These are phyloP conservation scores for Drosophila greeni DNA, from an alignment of 2,888 invertebrate genomes.

Conservation along the genomic window DNA sequence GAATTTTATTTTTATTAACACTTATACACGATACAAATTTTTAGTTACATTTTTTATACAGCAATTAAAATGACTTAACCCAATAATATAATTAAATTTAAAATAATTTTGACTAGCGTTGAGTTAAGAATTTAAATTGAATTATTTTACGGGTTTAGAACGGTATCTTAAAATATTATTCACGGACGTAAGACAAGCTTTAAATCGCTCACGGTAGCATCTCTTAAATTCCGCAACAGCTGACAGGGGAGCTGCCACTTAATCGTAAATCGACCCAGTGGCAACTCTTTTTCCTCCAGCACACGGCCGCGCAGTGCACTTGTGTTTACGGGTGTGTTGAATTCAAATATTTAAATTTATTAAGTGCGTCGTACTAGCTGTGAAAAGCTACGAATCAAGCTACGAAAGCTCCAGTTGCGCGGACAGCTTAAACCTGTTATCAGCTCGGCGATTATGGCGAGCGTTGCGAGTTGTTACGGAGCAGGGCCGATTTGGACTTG, in stretches of 20 bases:
- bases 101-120: neutral
- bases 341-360: slow-evolving; percentile 21
- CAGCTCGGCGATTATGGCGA: slow-evolving; percentile 33
- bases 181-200: neutral
- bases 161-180: neutral
- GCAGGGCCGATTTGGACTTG: slow-evolving; percentile 3
- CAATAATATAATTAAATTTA: neutral
- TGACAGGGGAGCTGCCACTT: slow-evolving; percentile 21
- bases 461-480: slow-evolving; percentile 30
- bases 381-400: slow-evolving; percentile 12
- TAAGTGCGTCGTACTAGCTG: slow-evolving; percentile 7
- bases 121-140: neutral
- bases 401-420: slow-evolving; percentile 42
- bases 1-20: neutral
- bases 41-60: neutral
- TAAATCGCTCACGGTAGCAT: neutral
- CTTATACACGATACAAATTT: neutral
- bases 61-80: neutral
- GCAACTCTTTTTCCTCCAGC: slow-evolving; percentile 1
- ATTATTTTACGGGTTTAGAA: neutral
- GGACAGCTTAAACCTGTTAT: slow-evolving; percentile 64
- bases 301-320: neutral
- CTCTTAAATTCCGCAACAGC: slow-evolving; percentile 1
- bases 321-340: slow-evolving; percentile 16
- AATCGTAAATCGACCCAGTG: neutral